phyloP scores from a whole-genome alignment of 1,140 invertebrate genomes.

The Apis laboriosa region DNA sequence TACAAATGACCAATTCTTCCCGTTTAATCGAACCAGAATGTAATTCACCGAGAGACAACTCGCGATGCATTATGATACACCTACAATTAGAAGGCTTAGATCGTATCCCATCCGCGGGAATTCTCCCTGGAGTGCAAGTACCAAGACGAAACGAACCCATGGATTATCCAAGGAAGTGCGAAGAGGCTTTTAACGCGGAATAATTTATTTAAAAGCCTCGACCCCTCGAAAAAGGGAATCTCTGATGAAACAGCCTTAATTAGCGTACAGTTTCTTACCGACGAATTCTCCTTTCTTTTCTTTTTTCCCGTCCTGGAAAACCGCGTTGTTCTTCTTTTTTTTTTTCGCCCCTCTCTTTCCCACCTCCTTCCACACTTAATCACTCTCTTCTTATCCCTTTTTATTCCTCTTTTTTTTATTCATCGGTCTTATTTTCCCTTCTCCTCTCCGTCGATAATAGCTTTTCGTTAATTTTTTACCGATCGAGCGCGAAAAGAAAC shows the following conservation, averaged over 20 bases:
- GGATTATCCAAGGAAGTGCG: constrained; percentile 70
- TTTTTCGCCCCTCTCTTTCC: constrained; percentile 5
- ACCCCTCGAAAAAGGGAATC: constrained; percentile 56
- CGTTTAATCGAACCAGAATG: constrained; percentile 3
- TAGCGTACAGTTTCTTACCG: constrained; percentile 62
- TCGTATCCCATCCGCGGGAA: constrained; percentile 1
- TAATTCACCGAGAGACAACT: constrained; percentile 27
- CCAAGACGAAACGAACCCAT: constrained; percentile 47
- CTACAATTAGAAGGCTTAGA: constrained; percentile 27
- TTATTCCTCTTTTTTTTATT: too few species aligned
- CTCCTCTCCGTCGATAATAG: too few species aligned
- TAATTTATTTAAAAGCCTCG: constrained; percentile 70
- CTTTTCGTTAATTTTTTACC: background rate
- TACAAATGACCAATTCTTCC: background rate
- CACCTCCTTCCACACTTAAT: background rate
- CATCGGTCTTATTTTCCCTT: too few species aligned
- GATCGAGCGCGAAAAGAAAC: background rate
- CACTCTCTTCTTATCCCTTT: background rate
- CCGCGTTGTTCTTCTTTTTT: constrained; percentile 58
- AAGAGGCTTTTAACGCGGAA: constrained; percentile 70
- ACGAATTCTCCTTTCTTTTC: constrained; percentile 47
- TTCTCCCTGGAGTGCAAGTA: constrained; percentile 39
- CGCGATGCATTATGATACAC: constrained; percentile 3
- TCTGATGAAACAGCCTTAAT: constrained; percentile 69
- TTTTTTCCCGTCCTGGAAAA: constrained; percentile 57